Conservation (phyloP, 2,797 vertebrate species). For the Pipistrellus pipistrellus region DNA sequence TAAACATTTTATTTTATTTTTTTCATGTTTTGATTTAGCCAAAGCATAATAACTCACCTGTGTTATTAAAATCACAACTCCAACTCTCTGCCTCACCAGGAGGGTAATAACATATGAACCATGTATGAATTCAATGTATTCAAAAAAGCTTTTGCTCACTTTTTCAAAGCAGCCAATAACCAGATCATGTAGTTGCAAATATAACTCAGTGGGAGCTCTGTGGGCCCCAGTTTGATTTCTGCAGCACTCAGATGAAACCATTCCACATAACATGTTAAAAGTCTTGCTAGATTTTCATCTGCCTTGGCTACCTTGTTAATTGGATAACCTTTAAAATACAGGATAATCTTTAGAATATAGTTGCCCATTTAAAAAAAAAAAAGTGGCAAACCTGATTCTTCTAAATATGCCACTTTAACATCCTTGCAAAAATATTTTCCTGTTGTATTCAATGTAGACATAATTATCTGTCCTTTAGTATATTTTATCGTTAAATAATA, state of each 20-base stretch:
- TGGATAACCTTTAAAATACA: not conserved
- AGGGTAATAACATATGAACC: not conserved
- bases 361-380: not conserved
- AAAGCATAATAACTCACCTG: constrained; percentile 31
- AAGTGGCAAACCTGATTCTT: not conserved
- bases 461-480: constrained; percentile 58
- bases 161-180: not conserved
- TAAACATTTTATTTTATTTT: not conserved
- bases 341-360: not conserved
- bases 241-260: not conserved
- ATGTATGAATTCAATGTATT: not conserved
- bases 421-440: not conserved
- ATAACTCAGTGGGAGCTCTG: not conserved
- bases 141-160: not conserved
- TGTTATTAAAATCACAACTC: constrained; percentile 18
- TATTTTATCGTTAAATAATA: constrained; percentile 74
- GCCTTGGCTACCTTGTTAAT: not conserved
- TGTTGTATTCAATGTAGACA: constrained; percentile 24
- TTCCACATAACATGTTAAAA: not conserved
- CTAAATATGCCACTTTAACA: not conserved
- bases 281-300: not conserved
- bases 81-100: constrained; percentile 4
- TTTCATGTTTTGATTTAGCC: not conserved
- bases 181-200: not conserved
- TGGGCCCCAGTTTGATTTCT: not conserved